phyloP scores from a whole-genome alignment of 2,888 invertebrate species.

The Germaria angustata region DNA sequence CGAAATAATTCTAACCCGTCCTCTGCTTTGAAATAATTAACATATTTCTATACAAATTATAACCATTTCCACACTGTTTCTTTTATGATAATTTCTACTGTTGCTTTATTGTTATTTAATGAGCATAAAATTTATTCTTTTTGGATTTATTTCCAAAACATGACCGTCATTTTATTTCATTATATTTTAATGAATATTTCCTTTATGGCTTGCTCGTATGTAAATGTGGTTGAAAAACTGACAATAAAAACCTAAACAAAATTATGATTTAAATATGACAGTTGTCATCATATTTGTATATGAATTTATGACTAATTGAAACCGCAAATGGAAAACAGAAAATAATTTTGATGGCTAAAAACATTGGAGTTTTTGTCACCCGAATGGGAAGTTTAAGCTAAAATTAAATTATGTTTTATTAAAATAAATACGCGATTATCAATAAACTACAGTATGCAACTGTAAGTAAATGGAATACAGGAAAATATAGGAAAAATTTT shows the following conservation, averaged over 20 bases:
- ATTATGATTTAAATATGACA: conserved; percentile 28
- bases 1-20: too few relatives aligned
- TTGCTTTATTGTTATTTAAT: conserved; percentile 30
- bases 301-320: conserved; percentile 40
- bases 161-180: background rate
- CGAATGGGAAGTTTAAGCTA: too few relatives aligned
- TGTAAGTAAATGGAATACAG: too few relatives aligned
- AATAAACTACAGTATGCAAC: too few relatives aligned
- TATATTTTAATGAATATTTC: background rate
- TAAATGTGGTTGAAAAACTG: conserved; percentile 10
- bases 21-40: background rate
- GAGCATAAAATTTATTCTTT: conserved; percentile 10
- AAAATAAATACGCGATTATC: too few relatives aligned
- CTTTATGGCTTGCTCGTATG: conserved; percentile 18
- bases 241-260: conserved; percentile 15
- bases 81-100: background rate
- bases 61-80: background rate
- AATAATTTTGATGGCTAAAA: background rate
- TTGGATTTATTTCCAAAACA: conserved; percentile 10
- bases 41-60: background rate
- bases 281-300: conserved; percentile 23
- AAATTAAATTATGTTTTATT: too few relatives aligned
- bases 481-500: too few relatives aligned
- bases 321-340: conserved; percentile 38
- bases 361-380: background rate